phyloP scores from a whole-genome alignment of 1,140 invertebrate genomes.

The Amyelois transitella region DNA sequence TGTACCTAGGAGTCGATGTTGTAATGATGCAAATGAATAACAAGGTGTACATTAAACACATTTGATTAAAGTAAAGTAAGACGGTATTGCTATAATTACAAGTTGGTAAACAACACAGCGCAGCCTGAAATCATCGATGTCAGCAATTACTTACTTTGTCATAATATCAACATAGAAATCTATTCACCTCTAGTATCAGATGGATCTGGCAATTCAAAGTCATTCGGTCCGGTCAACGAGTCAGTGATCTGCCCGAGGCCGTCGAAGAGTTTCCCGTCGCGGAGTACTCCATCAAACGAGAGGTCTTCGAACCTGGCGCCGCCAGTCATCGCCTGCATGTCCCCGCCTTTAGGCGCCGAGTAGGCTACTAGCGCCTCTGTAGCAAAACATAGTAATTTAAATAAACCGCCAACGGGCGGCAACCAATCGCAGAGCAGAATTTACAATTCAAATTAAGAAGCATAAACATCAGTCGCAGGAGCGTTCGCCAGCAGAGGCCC shows the following conservation, averaged over 20 bases:
- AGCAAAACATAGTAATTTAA: conserved; percentile 38
- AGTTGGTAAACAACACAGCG: no score
- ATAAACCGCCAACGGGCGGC: conserved; percentile 45
- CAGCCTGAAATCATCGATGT: no score
- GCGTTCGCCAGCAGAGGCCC: conserved; percentile 31
- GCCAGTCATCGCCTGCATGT: conserved; percentile 85
- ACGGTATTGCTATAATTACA: no score
- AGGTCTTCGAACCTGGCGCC: conserved; percentile 88
- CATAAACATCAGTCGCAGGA: conserved; percentile 20
- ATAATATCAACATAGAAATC: neutral
- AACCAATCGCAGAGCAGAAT: conserved; percentile 20
- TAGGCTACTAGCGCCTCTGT: conserved; percentile 86
- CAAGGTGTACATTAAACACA: no score
- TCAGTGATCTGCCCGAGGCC: conserved; percentile 94
- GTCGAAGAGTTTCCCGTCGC: conserved; percentile 77
- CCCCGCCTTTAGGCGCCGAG: conserved; percentile 82
- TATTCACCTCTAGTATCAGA: conserved; percentile 70
- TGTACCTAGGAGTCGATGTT: no score
- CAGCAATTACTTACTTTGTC: no score
- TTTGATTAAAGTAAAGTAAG: no score
- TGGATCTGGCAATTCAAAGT: conserved; percentile 73
- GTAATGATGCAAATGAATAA: no score
- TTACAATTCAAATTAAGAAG: conserved; percentile 3
- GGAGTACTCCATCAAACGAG: conserved; percentile 89
- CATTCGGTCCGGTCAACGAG: conserved; percentile 74